Base-by-base conservation (phyloP, 2,888 invertebrate species). In the Liodrosophila aerea region DNA sequence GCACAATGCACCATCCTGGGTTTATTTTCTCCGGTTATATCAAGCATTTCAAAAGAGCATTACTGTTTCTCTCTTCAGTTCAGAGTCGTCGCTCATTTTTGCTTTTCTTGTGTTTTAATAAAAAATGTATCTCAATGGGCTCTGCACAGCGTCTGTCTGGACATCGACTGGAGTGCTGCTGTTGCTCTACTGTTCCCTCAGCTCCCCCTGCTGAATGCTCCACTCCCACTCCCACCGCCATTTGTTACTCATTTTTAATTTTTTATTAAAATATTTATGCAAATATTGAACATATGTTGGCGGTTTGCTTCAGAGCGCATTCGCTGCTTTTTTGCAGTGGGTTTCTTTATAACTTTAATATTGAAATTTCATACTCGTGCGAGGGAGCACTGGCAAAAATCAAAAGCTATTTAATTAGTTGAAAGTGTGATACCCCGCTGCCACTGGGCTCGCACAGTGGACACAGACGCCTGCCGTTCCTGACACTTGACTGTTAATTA, bases 181-280 rank as follows among this genome's bases (percentile, higher is more conserved):
- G 9, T 4, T 4, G 33, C 33, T 33, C 4, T 12, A 12, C 11
- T 33, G 33, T n/a, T 22, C 8, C 3, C 8, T 27, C 13, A 12
- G 12, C 15, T 13, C 40, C 22, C 18, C 8, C 22, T 22, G 22
- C 22, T 22, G 22, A 5, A 4, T 22, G 11, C 11, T 16, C 11
- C 9, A 12, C 8, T 12, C 54, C 47, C 41, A n/a, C n/a, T n/a
- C n/a, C n/a, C n/a, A n/a, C 45, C 53, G 58, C 65, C 50, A 34
- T 60, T 70, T 60, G 65, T 52, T 74, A 82, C 85, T 78, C 70
- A 73, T 78, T 85, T 81, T 85, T 85, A 81, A 81, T 85, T 82
- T n/a, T 76, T 82, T 85, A 83, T 81, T 83, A 85, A 81, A 85
- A 85, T 82, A 81, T 81, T 81, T 81, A 85, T 81, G 85, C 76